phyloP scores from a whole-genome alignment of 2,113 vertebrate species.

The Eretmochelys imbricata region DNA sequence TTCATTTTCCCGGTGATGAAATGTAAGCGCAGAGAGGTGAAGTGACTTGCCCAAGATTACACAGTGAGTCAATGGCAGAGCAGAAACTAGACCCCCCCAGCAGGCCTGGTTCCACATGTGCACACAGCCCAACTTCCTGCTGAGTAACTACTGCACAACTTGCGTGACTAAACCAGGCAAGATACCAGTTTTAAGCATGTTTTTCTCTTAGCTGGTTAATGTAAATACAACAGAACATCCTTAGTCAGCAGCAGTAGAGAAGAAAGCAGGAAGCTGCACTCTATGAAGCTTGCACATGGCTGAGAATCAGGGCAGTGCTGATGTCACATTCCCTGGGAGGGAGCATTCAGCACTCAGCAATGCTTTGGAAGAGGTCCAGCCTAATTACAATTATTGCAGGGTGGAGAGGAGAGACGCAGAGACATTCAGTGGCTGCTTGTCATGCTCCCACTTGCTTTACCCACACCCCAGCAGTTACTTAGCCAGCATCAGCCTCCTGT shows the following conservation, averaged over 20 bases:
- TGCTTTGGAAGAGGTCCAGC: not conserved
- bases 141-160: constrained; percentile 30
- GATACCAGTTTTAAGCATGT: not conserved
- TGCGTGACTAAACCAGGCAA: not conserved
- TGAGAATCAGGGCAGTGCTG: accelerated
- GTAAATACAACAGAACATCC: not conserved
- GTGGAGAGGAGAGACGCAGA: not conserved
- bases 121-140: not conserved
- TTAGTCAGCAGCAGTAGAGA: accelerated
- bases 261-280: not conserved
- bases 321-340: accelerated
- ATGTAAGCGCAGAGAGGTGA: constrained; percentile 21
- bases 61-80: constrained; percentile 54
- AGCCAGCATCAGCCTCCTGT: not conserved
- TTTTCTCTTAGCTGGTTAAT: not conserved
- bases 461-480: constrained; percentile 24
- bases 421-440: not conserved
- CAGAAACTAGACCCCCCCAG: constrained; percentile 43
- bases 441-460: not conserved
- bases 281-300: accelerated
- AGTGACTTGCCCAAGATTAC: not conserved
- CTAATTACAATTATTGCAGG: not conserved
- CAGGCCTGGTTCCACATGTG: constrained; percentile 9
- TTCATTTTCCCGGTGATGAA: not conserved
- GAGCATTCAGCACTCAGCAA: accelerated